Evolutionary conservation across 2,888 invertebrate species (phyloP), one percentile per base, ranked within the genome.

Genomic region (Bellardia bayeri): DNA sequence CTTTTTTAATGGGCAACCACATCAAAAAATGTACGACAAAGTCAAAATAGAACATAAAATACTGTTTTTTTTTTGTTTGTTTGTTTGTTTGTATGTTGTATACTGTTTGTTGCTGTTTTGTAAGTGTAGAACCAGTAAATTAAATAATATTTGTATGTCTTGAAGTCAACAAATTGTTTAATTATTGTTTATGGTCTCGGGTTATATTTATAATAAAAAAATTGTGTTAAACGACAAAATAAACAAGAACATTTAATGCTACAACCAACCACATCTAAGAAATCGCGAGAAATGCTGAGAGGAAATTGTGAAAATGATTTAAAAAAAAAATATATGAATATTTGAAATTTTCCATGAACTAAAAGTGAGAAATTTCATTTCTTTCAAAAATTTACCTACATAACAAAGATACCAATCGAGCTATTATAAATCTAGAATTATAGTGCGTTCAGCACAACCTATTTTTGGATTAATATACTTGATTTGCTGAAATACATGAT

Each of bases 261-360:
- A 30, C n/a, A 76, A 78, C 83, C n/a, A 76, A 78, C 83, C 83
- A 83, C 83, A 83, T 83, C 83, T 78, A 58, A 83, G 49, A 30
- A 54, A 64, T 54, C 45, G 4, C n/a, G 30, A 58, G 23, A 69
- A 76, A 11, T 3, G 37, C 37, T n/a, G 30, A 54, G 16, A 54
- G 69, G 69, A 83, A 78, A 69, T 58, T 6, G 56, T 23, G 30
- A 13, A 64, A 63, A 16, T 13, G 4, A 30, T 63, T 71, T 8
- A 2, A 13, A 40, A 23, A 23, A 33, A 56, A 37, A 3, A 61
- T 69, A 3, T 13, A 37, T 45, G 45, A 45, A 45, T 45, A 45
- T 37, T 37, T 37, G 37, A 37, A 37, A 37, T 37, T 37, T 37
- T 37, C 37, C 4, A 23, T 23, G 23, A 23, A 23, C 23, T 23